Evolutionary conservation across 2,797 vertebrate species (phyloP).

Genomic region (Cossypha polioptera): DNA sequence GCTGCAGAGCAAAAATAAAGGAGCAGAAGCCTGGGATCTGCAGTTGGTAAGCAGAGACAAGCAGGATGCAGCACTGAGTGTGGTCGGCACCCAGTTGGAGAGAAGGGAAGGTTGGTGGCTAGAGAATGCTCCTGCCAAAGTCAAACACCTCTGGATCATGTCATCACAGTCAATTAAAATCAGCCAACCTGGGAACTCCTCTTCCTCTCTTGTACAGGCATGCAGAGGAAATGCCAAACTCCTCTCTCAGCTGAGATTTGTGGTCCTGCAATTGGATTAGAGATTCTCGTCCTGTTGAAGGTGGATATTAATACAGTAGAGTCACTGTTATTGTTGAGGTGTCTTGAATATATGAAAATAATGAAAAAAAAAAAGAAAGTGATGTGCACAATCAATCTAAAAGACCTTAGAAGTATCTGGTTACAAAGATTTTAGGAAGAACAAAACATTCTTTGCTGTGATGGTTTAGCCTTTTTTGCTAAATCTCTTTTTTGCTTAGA

Average conservation of each 20-base stretch:
- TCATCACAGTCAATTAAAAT: not conserved
- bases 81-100: accelerated
- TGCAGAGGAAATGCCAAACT: not conserved
- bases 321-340: not conserved
- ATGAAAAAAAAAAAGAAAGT: not conserved
- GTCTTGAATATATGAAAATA: not conserved
- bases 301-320: not conserved
- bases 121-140: not conserved
- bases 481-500: not conserved
- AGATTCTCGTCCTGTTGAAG: not conserved
- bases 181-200: not conserved
- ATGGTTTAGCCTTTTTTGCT: not conserved
- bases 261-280: not conserved
- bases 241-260: not conserved
- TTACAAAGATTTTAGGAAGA: not conserved
- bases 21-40: not conserved
- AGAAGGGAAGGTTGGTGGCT: not conserved
- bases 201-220: not conserved
- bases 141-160: not conserved
- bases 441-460: accelerated
- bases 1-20: not conserved
- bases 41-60: not conserved
- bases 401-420: not conserved
- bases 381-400: accelerated
- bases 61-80: not conserved